phyloP scores from a whole-genome alignment of 1,140 invertebrate species.

The Zophobas morio region DNA sequence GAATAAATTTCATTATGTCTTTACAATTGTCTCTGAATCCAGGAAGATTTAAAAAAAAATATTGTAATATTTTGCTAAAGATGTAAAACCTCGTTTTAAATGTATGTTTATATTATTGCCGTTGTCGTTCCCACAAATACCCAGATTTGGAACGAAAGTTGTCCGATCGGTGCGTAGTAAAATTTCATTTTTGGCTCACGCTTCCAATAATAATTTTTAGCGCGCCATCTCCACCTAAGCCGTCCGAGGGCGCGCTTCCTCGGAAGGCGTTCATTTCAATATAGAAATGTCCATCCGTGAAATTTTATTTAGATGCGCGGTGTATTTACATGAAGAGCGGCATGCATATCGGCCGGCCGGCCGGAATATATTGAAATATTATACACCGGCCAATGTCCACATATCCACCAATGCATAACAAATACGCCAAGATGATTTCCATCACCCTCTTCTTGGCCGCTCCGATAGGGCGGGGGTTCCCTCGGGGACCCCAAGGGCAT shows the following conservation, averaged over 20 bases:
- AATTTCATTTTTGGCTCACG: too few relatives aligned
- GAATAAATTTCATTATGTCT: too few relatives aligned
- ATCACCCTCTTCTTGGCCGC: conserved; percentile 58
- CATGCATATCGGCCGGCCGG: conserved; percentile 50
- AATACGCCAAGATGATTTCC: conserved; percentile 61
- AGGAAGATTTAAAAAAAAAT: too few relatives aligned
- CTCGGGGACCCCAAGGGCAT: conserved; percentile 53
- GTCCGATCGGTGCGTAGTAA: too few relatives aligned
- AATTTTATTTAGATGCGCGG: conserved; percentile 60
- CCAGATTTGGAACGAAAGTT: too few relatives aligned
- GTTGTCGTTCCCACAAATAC: too few relatives aligned
- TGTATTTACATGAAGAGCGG: conserved; percentile 55
- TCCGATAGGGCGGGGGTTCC: conserved; percentile 55
- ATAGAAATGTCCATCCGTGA: conserved; percentile 58
- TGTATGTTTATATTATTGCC: too few relatives aligned
- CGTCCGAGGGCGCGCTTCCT: conserved; percentile 1
- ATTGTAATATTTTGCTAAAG: too few relatives aligned
- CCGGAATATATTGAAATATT: conserved; percentile 64
- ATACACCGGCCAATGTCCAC: conserved; percentile 62
- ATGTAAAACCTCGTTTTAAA: too few relatives aligned
- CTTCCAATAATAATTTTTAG: too few relatives aligned
- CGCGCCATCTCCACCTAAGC: too few relatives aligned
- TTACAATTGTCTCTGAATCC: too few relatives aligned
- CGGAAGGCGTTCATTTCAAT: conserved; percentile 52
- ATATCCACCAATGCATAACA: conserved; percentile 65